Base-by-base conservation (phyloP, 2,797 vertebrate genomes). In the Sebastolobus alascanus region DNA sequence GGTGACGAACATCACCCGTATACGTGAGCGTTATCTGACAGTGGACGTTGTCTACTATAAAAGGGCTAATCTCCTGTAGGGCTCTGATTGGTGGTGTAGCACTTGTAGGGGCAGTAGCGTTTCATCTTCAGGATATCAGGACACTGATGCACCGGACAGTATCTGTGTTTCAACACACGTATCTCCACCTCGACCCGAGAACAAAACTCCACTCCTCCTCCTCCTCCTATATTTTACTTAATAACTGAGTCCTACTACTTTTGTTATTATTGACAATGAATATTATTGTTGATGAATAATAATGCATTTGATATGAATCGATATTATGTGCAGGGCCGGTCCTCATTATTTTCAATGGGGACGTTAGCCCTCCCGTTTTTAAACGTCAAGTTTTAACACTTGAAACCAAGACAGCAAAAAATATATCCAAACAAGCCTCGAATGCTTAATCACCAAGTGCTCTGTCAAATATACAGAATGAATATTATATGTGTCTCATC, bases 271-370 rank as follows among this genome's bases (percentile, higher is more conserved):
- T 90, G 87, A 93, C 77, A 82, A 80, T 87, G 75, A 86, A 87
- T 88, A 59, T 91, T 87, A 82, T 87, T 81, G 69, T 87, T 90
- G 80, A 75, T 84, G 83, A 83, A 88, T 85, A 82, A 90, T 90
- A 82, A 90, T 90, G 82, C 82, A 77, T 91, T 91, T 92, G 89
- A 87, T 92, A 90, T 91, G 79, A 92, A 86, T 92, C 59, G 37
- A 82, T 88, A 75, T 84, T 78, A 80, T 78, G 68, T 73, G 63
- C 61, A 35, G 27, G 80, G 82, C 82, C 73, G 83, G 91, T 97
- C 97, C 97, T 98, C 98, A 98, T 98, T 98, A 97, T 98, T 99
- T 98, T 98, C 96, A 98, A 98, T 99, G 98, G 97, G 97, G 95
- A 96, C 91, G 87, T 95, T 93, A 64, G 77, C 87, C 92, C 72